Evolutionary conservation across 2,888 invertebrate species (phyloP).

Genomic region (Xestia rhomboidea): DNA sequence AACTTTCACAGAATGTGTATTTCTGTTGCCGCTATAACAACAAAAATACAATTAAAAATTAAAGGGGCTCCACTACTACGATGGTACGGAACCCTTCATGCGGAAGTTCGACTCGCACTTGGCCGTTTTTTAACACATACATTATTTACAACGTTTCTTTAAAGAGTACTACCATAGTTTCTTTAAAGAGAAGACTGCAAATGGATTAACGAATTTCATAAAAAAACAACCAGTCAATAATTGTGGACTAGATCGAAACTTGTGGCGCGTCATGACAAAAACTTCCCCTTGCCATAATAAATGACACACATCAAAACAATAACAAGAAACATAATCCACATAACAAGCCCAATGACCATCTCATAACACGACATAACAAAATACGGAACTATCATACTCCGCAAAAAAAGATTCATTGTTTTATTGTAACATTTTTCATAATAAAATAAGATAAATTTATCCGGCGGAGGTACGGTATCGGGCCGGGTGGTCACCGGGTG

Average conservation of each 20-base stretch:
- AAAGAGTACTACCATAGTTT: background rate
- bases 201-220: background rate
- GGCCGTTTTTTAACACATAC: background rate
- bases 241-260: background rate
- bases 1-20: too few relatives aligned
- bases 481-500: constrained; percentile 18
- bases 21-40: too few relatives aligned
- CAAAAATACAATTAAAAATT: too few relatives aligned
- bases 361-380: constrained; percentile 24
- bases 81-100: too few relatives aligned
- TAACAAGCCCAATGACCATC: constrained; percentile 13
- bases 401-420: constrained; percentile 56
- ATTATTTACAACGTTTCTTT: background rate
- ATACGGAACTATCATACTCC: constrained; percentile 24
- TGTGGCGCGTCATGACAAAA: background rate
- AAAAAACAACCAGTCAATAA: background rate
- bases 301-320: background rate
- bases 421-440: constrained; percentile 51
- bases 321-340: background rate
- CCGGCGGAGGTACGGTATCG: constrained; percentile 46
- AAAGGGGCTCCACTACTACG: too few relatives aligned
- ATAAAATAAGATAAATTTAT: constrained; percentile 64
- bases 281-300: background rate
- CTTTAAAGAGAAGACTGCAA: background rate
- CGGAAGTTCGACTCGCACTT: too few relatives aligned